These are phyloP conservation scores for Dicerorhinus sumatrensis DNA, from an alignment of 2,113 vertebrate species.

Conservation along the genomic window DNA sequence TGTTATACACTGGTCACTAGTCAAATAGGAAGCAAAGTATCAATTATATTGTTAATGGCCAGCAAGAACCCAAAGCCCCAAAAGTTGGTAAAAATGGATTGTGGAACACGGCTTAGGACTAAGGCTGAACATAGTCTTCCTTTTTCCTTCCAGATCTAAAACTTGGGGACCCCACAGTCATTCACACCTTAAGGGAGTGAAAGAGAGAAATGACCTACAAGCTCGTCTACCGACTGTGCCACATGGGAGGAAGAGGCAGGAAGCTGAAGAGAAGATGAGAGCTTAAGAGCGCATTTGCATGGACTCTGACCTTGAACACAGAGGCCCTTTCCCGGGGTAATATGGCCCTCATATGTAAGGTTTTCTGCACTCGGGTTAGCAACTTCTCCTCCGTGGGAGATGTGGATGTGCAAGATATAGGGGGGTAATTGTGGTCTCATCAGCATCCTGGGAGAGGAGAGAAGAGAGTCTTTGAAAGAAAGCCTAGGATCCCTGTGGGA, in stretches of 20 bases:
- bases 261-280: neutral
- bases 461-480: neutral
- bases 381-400: neutral
- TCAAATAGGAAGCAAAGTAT: neutral
- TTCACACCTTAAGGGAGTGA: neutral
- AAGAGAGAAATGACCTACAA: neutral
- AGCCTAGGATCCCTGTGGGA: neutral
- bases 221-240: neutral
- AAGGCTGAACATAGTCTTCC: neutral
- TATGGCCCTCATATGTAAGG: neutral
- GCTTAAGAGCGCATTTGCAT: neutral
- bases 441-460: neutral
- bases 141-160: slow-evolving; percentile 6
- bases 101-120: neutral
- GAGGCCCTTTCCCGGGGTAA: neutral
- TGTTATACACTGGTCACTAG: neutral
- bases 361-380: neutral
- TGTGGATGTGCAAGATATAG: neutral
- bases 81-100: neutral
- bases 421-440: neutral
- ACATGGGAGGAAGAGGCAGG: neutral
- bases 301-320: neutral
- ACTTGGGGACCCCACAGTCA: neutral
- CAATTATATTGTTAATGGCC: neutral
- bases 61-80: neutral